These are phyloP conservation scores for Vandiemenella viatica DNA, from an alignment of 2,888 invertebrate species.

Conservation along the genomic window DNA sequence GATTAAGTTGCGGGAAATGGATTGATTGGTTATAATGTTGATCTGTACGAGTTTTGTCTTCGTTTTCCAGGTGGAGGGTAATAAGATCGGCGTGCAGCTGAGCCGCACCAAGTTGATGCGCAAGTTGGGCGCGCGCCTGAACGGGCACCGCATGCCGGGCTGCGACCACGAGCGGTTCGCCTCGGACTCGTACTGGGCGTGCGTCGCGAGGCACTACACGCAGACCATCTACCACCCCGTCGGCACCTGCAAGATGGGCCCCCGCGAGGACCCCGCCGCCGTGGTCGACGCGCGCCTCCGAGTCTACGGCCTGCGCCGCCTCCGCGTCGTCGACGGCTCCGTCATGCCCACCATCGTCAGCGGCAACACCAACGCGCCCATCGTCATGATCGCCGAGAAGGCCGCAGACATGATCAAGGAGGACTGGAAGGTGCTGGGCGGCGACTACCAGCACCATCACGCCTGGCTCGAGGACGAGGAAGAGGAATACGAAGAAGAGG, in stretches of 20 bases:
- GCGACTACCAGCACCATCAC: background rate
- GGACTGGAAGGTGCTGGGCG: slow-evolving; percentile 35
- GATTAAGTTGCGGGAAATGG: no score
- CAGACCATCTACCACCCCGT: slow-evolving; percentile 70
- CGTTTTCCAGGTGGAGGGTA: slow-evolving; percentile 51
- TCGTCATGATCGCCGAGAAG: slow-evolving; percentile 72
- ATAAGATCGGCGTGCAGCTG: slow-evolving; percentile 48
- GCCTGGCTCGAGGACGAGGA: no score
- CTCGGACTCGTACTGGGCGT: slow-evolving; percentile 62
- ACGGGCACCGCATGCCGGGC: slow-evolving; percentile 47
- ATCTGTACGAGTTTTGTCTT: no score
- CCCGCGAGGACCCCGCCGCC: slow-evolving; percentile 35
- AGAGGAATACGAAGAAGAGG: no score
- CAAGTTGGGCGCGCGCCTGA: slow-evolving; percentile 44
- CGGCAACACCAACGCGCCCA: slow-evolving; percentile 71
- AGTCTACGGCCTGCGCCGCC: slow-evolving; percentile 47
- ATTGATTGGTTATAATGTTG: no score
- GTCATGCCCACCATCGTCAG: slow-evolving; percentile 66
- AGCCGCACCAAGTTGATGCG: slow-evolving; percentile 43
- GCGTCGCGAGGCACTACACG: slow-evolving; percentile 52
- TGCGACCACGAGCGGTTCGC: slow-evolving; percentile 44
- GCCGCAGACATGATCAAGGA: slow-evolving; percentile 68
- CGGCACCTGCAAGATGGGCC: slow-evolving; percentile 60
- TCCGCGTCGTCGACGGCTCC: slow-evolving; percentile 68
- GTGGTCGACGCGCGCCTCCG: slow-evolving; percentile 48